Conservation (phyloP, 1,140 invertebrate species). For the Caerostris darwini region DNA sequence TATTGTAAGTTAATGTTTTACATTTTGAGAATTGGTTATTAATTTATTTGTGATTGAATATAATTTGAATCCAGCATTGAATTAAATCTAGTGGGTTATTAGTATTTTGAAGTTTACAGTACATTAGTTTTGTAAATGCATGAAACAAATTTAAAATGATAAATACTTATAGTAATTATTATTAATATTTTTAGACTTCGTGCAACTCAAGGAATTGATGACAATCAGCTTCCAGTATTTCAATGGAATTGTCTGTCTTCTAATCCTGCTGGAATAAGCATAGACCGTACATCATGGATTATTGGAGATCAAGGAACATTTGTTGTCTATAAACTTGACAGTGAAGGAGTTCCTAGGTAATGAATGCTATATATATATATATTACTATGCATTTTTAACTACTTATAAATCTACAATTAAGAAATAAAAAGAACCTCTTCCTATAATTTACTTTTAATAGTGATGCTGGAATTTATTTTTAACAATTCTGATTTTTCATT, state of each 20-base stretch:
- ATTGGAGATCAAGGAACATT: slow-evolving; percentile 67
- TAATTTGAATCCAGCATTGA: too few relatives aligned
- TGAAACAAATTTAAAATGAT: too few relatives aligned
- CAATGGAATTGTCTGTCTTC: slow-evolving; percentile 80
- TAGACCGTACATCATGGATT: slow-evolving; percentile 79
- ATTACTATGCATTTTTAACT: too few relatives aligned
- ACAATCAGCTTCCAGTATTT: slow-evolving; percentile 79
- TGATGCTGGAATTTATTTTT: too few relatives aligned
- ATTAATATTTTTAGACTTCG: slow-evolving; percentile 48
- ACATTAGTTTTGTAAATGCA: too few relatives aligned
- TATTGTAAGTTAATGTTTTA: slow-evolving; percentile 80
- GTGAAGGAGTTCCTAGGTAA: slow-evolving; percentile 79
- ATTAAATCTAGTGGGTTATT: too few relatives aligned
- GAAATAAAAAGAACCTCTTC: too few relatives aligned
- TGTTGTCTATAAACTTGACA: slow-evolving; percentile 78
- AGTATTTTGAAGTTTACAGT: too few relatives aligned
- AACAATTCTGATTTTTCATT: too few relatives aligned
- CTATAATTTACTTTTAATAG: too few relatives aligned
- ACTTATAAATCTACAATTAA: too few relatives aligned
- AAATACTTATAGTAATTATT: not conserved
- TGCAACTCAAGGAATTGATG: slow-evolving; percentile 61
- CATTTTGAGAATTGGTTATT: not conserved
- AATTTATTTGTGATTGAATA: too few relatives aligned
- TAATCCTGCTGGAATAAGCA: slow-evolving; percentile 79
- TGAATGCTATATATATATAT: not conserved